Conservation (phyloP, 2,113 vertebrate species). For the Lutjanus erythropterus region DNA sequence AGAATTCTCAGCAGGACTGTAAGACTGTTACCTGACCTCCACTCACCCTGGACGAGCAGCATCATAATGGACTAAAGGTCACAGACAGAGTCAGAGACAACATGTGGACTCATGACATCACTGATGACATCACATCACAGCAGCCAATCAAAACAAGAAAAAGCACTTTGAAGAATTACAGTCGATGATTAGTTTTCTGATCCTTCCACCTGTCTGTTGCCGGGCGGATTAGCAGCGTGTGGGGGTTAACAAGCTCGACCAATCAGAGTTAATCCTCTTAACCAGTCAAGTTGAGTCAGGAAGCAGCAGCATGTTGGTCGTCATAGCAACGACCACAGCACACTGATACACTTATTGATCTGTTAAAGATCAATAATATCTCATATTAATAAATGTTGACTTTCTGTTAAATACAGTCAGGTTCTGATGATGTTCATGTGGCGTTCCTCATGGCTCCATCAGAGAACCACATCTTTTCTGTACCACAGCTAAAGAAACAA, state of each 20-base stretch:
- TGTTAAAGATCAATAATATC: too few relatives aligned
- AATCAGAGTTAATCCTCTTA: slow-evolving; percentile 50
- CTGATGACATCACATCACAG: neutral
- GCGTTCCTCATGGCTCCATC: neutral
- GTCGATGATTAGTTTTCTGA: neutral
- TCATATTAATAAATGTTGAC: too few relatives aligned
- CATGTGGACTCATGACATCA: neutral
- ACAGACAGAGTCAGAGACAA: neutral
- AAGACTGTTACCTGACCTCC: neutral
- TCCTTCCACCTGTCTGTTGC: neutral
- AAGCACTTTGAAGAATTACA: neutral
- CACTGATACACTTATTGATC: too few relatives aligned
- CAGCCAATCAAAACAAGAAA: neutral
- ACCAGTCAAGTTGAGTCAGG: neutral
- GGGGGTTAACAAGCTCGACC: neutral
- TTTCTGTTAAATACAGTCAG: neutral
- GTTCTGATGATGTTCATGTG: neutral
- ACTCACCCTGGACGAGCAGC: neutral
- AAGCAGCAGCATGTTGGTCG: neutral
- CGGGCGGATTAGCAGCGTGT: neutral
- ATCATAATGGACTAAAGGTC: neutral
- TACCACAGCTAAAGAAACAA: neutral
- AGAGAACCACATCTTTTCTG: neutral
- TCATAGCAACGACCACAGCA: neutral
- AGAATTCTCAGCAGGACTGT: slow-evolving; percentile 1